Conservation (phyloP, 2,797 vertebrate genomes). For the Melanotaenia nigrans region DNA sequence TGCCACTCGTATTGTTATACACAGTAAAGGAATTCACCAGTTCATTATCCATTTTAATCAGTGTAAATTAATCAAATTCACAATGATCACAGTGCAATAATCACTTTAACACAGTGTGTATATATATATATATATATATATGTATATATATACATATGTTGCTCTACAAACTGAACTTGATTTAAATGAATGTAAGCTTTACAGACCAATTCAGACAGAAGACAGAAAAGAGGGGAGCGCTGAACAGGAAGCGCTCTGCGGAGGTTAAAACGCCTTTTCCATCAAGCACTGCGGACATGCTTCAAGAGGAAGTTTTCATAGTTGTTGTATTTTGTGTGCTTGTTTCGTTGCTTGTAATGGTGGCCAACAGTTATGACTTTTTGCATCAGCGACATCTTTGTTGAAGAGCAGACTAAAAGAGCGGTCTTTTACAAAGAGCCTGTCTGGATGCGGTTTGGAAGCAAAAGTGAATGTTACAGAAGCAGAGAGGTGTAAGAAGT, state of each 20-base stretch:
- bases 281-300: constrained; percentile 51
- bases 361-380: constrained; percentile 21
- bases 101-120: constrained; percentile 51
- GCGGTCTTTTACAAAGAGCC: constrained; percentile 24
- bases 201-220: constrained; percentile 36
- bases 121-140: no score
- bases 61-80: constrained; percentile 40
- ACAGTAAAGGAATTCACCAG: constrained; percentile 35
- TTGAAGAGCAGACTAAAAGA: constrained; percentile 20
- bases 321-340: neutral
- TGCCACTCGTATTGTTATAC: constrained; percentile 37
- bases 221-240: constrained; percentile 24
- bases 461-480: constrained; percentile 20
- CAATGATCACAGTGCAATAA: constrained; percentile 73
- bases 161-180: constrained; percentile 63
- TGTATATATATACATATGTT: constrained; percentile 27
- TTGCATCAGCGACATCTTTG: constrained; percentile 14
- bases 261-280: constrained; percentile 21
- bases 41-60: constrained; percentile 43
- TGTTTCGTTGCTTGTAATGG: constrained; percentile 35
- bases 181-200: constrained; percentile 71
- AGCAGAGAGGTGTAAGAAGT: constrained; percentile 25
- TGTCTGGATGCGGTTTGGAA: constrained; percentile 39
- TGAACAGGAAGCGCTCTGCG: constrained; percentile 20
- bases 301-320: constrained; percentile 27